Percentiles rank a stretch among this genome's conserved stretches.
Evolutionary conservation across 2,797 vertebrate species (phyloP).

Genomic region (Coccyzus lansbergi): DNA sequence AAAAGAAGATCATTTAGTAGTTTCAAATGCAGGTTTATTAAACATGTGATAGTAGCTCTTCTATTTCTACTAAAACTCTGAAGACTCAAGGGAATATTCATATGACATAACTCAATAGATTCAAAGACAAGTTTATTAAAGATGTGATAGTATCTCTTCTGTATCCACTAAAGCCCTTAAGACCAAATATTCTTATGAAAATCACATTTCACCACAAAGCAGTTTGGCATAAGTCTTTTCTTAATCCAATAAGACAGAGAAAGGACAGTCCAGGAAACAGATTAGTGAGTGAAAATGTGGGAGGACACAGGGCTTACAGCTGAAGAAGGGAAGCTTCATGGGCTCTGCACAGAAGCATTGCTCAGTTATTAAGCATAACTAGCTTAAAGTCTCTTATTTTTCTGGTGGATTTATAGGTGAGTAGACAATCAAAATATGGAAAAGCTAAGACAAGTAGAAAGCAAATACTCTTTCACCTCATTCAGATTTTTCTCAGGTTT

Average conservation of each 20-base stretch:
- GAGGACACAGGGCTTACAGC: not conserved
- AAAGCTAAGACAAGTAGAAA: not conserved
- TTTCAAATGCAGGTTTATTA: slow-evolving; percentile 19
- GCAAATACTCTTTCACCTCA: not conserved
- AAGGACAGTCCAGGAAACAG: not conserved
- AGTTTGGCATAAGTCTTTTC: not conserved
- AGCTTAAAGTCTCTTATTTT: not conserved
- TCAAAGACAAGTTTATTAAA: slow-evolving; percentile 46
- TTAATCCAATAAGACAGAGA: not conserved
- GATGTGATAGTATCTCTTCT: not conserved
- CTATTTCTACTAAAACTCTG: not conserved
- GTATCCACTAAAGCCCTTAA: not conserved
- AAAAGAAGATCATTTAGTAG: not conserved
- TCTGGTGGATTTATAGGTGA: not conserved
- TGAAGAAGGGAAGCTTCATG: not conserved
- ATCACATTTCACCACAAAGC: not conserved
- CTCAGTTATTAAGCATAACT: not conserved
- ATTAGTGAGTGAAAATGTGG: not conserved
- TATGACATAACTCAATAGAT: slow-evolving; percentile 5
- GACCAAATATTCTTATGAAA: slow-evolving; percentile 7
- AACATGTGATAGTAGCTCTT: not conserved
- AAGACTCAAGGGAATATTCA: not conserved
- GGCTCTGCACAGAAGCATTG: not conserved
- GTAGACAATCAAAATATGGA: not conserved
- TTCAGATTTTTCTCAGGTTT: not conserved